These are phyloP conservation scores for Dasyornis broadbenti DNA, from an alignment of 2,113 vertebrate genomes.

Conservation along the genomic window DNA sequence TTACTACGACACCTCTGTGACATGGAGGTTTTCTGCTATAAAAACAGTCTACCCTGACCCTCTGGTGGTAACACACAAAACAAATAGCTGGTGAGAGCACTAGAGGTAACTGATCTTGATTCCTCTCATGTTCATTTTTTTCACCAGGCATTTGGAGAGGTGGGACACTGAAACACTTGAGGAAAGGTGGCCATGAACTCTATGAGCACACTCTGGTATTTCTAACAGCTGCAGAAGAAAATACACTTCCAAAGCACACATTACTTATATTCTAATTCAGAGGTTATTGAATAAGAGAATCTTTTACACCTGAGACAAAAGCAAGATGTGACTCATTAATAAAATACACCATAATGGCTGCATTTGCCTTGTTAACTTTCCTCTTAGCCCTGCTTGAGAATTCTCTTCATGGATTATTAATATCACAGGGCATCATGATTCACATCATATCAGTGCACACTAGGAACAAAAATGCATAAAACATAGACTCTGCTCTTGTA, in stretches of 20 bases:
- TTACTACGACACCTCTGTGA: neutral
- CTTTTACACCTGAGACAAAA: neutral
- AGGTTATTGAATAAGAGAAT: neutral
- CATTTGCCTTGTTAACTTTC: slow-evolving; percentile 30
- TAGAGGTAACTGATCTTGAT: neutral
- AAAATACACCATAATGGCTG: slow-evolving; percentile 23
- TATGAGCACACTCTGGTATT: neutral
- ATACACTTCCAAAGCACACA: neutral
- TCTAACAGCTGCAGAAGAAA: neutral
- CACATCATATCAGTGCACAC: neutral
- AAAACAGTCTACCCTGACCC: neutral
- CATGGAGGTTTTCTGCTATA: neutral
- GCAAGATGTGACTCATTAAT: slow-evolving; percentile 26
- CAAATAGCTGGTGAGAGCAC: neutral
- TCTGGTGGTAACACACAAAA: neutral
- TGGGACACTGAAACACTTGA: neutral
- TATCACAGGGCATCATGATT: neutral
- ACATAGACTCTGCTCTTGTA: neutral
- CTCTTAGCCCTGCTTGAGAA: neutral
- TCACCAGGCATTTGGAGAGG: neutral
- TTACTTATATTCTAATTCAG: neutral
- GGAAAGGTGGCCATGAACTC: neutral
- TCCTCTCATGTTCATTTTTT: neutral
- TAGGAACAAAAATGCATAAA: slow-evolving; percentile 40
- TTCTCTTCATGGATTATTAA: slow-evolving; percentile 43